Evolutionary conservation across 2,113 vertebrate species (phyloP).

Genomic region (Corydoras maculifer): DNA sequence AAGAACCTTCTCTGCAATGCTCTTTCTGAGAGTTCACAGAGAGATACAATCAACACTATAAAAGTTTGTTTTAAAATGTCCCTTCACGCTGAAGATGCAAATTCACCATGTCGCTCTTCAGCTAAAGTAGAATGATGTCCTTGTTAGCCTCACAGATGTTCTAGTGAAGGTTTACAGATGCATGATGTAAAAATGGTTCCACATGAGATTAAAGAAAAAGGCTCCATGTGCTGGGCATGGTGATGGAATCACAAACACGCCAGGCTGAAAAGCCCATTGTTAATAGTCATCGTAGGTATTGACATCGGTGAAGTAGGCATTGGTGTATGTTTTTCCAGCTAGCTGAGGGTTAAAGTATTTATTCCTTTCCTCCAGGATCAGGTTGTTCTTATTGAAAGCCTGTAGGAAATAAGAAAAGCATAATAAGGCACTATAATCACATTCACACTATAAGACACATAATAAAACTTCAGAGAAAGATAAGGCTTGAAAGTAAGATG

Average conservation of each 20-base stretch:
- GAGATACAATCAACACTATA: slow-evolving; percentile 39
- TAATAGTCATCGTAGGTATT: slow-evolving; percentile 98
- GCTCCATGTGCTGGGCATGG: slow-evolving; percentile 22
- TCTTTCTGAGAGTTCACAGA: slow-evolving; percentile 53
- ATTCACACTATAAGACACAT: no score
- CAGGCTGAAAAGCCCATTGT: slow-evolving; percentile 23
- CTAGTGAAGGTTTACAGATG: slow-evolving; percentile 44
- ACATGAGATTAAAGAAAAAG: slow-evolving; percentile 41
- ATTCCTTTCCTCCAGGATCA: slow-evolving; percentile 95
- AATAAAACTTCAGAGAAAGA: no score
- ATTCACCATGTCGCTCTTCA: slow-evolving; percentile 21
- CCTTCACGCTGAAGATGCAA: slow-evolving; percentile 5
- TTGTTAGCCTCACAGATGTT: slow-evolving; percentile 45
- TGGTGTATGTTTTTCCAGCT: slow-evolving; percentile 91
- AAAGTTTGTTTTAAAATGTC: slow-evolving; percentile 31
- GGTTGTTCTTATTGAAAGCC: slow-evolving; percentile 99
- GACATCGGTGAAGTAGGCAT: slow-evolving; percentile 94
- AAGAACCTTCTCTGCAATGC: slow-evolving; percentile 48
- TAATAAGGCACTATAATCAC: no score
- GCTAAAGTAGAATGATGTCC: slow-evolving; percentile 53
- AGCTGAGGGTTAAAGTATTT: slow-evolving; percentile 97
- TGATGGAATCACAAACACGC: neutral
- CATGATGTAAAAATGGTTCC: slow-evolving; percentile 53
- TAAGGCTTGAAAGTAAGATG: no score
- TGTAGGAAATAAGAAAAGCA: slow-evolving; percentile 50